Evolutionary conservation across 2,113 vertebrate genomes (phyloP).

Genomic region (Desmodus rotundus): DNA sequence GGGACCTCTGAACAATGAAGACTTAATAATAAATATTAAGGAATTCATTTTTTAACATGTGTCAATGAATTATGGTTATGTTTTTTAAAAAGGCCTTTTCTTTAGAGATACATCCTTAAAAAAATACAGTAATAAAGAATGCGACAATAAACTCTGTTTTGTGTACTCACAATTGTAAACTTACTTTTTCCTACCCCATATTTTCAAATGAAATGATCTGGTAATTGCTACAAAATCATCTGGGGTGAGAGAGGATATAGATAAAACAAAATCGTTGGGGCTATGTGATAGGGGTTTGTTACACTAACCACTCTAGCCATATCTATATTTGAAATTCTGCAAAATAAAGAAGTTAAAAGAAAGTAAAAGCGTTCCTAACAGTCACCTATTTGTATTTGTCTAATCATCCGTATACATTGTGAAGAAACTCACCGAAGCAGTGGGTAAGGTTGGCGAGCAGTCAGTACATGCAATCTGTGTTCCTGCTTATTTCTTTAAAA

Average conservation of each 20-base stretch:
- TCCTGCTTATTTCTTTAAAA: not conserved
- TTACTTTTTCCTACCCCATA: not conserved
- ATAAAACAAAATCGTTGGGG: not conserved
- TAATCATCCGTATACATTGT: not conserved
- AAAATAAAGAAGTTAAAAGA: not conserved
- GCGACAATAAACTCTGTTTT: not conserved
- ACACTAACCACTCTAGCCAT: not conserved
- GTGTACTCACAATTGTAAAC: not conserved
- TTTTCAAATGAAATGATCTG: constrained; percentile 17
- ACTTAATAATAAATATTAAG: not conserved
- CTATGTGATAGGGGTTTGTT: not conserved
- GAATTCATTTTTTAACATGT: not conserved
- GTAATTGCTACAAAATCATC: not conserved
- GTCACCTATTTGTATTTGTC: not conserved
- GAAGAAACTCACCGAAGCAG: not conserved
- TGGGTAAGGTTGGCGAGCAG: not conserved
- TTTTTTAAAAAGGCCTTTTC: not conserved
- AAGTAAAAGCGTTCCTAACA: constrained; percentile 6
- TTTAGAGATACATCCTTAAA: not conserved
- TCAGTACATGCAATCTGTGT: not conserved
- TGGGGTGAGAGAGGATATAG: not conserved
- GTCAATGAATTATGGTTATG: not conserved
- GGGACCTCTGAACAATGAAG: not conserved
- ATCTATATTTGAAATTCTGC: constrained; percentile 16
- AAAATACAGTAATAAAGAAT: not conserved